A percentile compares a stretch with the other conserved stretches of the same genome.
phyloP scores from a whole-genome alignment of 1,140 invertebrate species.

The Cyphomyrmex costatus region DNA sequence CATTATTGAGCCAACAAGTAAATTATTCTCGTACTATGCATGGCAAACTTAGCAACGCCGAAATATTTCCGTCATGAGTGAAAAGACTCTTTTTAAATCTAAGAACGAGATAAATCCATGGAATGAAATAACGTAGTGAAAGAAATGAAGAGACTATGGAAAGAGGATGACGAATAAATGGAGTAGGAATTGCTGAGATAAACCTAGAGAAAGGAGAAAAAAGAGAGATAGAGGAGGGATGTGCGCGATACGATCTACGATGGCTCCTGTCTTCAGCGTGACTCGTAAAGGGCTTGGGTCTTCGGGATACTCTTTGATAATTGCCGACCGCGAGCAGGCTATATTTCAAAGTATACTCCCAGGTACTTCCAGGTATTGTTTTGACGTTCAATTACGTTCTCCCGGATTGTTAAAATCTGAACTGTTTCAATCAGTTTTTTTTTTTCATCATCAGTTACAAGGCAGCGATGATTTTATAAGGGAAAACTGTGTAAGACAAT shows the following conservation, averaged over 20 bases:
- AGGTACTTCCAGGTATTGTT: slow-evolving; percentile 69
- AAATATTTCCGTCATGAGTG: neutral
- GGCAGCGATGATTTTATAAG: neutral
- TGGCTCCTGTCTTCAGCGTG: slow-evolving; percentile 83
- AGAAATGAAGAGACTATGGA: neutral
- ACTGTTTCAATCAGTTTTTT: neutral
- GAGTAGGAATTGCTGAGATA: slow-evolving; percentile 38
- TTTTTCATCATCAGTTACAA: neutral
- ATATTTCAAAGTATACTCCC: slow-evolving; percentile 49
- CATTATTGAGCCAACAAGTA: neutral
- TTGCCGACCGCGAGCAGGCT: slow-evolving; percentile 75
- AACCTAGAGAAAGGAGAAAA: slow-evolving; percentile 58
- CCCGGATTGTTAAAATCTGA: neutral
- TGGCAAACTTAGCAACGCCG: slow-evolving; percentile 29
- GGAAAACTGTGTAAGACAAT: neutral
- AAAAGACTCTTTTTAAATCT: slow-evolving; percentile 13
- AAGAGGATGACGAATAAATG: slow-evolving; percentile 5
- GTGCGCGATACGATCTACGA: slow-evolving; percentile 80
- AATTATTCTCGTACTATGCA: neutral
- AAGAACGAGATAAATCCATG: slow-evolving; percentile 51
- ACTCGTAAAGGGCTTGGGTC: slow-evolving; percentile 77
- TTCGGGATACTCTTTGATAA: slow-evolving; percentile 78
- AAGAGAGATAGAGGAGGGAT: slow-evolving; percentile 63
- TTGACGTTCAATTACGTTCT: slow-evolving; percentile 74
- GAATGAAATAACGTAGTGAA: slow-evolving; percentile 63